These are phyloP conservation scores for Maniola jurtina DNA, from an alignment of 1,140 invertebrate species.

Conservation along the genomic window DNA sequence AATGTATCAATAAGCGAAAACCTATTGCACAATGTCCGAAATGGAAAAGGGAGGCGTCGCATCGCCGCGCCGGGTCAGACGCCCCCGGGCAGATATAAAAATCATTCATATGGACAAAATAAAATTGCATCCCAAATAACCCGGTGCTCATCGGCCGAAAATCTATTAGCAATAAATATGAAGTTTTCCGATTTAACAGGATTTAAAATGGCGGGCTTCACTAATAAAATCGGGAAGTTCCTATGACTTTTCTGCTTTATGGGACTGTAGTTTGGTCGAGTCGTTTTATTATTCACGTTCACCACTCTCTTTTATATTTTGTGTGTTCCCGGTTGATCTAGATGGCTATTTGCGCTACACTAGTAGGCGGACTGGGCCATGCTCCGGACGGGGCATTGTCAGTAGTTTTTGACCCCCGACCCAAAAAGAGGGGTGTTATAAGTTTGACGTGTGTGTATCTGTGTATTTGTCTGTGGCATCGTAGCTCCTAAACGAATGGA, in stretches of 20 bases:
- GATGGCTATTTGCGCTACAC: too few relatives aligned
- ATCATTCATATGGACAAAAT: conserved; percentile 78
- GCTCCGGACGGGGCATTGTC: too few relatives aligned
- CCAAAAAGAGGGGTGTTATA: too few relatives aligned
- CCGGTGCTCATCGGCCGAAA: conserved; percentile 73
- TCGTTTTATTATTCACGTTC: neutral
- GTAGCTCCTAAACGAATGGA: too few relatives aligned
- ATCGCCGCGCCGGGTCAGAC: conserved; percentile 41
- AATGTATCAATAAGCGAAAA: conserved; percentile 45
- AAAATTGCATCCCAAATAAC: conserved; percentile 78
- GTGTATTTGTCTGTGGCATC: too few relatives aligned
- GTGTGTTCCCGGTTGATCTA: neutral
- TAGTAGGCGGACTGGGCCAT: too few relatives aligned
- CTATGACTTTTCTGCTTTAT: conserved; percentile 69
- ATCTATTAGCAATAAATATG: conserved; percentile 79
- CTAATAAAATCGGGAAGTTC: conserved; percentile 57
- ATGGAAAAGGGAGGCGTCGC: conserved; percentile 48
- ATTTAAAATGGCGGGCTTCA: conserved; percentile 66
- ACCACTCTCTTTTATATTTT: neutral
- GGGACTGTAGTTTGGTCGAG: conserved; percentile 45
- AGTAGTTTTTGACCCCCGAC: too few relatives aligned
- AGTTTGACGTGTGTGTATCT: too few relatives aligned
- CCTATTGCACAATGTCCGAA: conserved; percentile 56
- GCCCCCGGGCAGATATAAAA: conserved; percentile 70
- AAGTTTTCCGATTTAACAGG: conserved; percentile 77